Percentiles rank a stretch among this genome's conserved stretches.
phyloP scores from a whole-genome alignment of 2,113 vertebrate species.

The Cryptoleucopteryx plumbea region DNA sequence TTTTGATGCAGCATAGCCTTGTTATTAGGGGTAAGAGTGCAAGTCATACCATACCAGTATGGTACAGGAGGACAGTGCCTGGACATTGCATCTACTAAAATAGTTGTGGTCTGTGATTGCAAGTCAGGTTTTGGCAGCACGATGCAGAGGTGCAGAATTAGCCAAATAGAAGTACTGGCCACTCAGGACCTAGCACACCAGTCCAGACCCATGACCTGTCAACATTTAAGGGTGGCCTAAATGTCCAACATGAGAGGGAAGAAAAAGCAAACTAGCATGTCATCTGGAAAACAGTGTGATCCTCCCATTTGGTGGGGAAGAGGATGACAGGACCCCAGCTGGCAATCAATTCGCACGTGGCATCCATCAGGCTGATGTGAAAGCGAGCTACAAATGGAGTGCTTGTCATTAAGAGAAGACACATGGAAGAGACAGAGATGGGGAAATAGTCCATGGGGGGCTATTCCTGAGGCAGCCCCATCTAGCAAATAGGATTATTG shows the following conservation, averaged over 20 bases:
- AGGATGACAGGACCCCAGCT: not conserved
- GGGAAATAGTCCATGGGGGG: slow-evolving; percentile 12
- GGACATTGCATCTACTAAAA: not conserved
- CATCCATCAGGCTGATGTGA: slow-evolving; percentile 40
- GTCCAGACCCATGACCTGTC: not conserved
- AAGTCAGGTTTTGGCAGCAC: not conserved
- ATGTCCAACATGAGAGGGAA: not conserved
- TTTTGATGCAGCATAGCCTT: not conserved
- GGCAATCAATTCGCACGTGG: not conserved
- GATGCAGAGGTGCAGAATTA: not conserved
- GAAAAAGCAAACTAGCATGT: not conserved
- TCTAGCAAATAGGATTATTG: slow-evolving; percentile 21
- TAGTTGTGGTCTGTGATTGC: not conserved
- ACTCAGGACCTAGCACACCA: not conserved
- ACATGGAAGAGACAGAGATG: not conserved
- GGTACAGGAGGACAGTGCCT: not conserved
- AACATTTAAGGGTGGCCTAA: not conserved
- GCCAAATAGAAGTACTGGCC: not conserved
- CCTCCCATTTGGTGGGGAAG: not conserved
- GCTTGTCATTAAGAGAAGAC: slow-evolving; percentile 18
- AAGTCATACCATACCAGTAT: not conserved
- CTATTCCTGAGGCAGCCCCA: slow-evolving; percentile 28
- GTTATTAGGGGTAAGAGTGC: not conserved
- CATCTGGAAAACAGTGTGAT: not conserved
- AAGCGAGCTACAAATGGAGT: slow-evolving; percentile 21